Percentiles rank a stretch among this genome's conserved stretches.
These are phyloP conservation scores for Toxonevra muliebris DNA, from an alignment of 2,888 invertebrate genomes.

Conservation along the genomic window DNA sequence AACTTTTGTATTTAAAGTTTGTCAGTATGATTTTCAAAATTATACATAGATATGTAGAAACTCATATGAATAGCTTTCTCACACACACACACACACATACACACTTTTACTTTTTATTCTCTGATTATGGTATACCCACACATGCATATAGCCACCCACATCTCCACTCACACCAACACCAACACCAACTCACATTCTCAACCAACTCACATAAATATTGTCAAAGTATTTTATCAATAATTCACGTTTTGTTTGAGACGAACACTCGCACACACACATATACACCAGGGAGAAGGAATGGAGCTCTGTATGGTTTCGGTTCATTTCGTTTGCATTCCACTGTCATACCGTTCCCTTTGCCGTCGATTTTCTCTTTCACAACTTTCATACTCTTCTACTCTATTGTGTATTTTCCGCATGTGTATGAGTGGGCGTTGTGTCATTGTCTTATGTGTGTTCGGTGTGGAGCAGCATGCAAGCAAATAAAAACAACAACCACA, in stretches of 20 bases:
- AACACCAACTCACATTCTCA: slow-evolving; percentile 21
- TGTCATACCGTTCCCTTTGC: too few species aligned
- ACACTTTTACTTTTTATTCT: slow-evolving; percentile 22
- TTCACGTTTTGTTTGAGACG: slow-evolving; percentile 26
- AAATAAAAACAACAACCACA: too few species aligned
- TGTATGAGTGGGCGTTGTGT: too few species aligned
- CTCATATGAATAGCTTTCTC: background rate
- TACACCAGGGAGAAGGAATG: too few species aligned
- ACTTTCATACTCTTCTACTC: too few species aligned
- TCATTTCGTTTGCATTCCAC: too few species aligned
- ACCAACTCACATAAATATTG: slow-evolving; percentile 10
- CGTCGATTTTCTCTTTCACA: too few species aligned
- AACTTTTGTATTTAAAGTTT: slow-evolving; percentile 24
- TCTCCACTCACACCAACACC: background rate
- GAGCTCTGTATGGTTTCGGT: too few species aligned
- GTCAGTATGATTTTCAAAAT: slow-evolving; percentile 20
- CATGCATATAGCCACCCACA: slow-evolving; percentile 29
- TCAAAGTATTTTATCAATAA: slow-evolving; percentile 10
- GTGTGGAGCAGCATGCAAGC: too few species aligned
- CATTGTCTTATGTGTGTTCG: background rate
- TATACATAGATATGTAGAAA: slow-evolving; percentile 52
- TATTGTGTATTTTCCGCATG: too few species aligned
- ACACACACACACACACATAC: slow-evolving; percentile 12
- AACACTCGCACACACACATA: too few species aligned
- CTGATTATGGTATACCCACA: too few species aligned